Percentiles rank a stretch among this genome's conserved stretches.
These are phyloP conservation scores for Valencia hispanica DNA, from an alignment of 2,797 vertebrate species.

Conservation along the genomic window DNA sequence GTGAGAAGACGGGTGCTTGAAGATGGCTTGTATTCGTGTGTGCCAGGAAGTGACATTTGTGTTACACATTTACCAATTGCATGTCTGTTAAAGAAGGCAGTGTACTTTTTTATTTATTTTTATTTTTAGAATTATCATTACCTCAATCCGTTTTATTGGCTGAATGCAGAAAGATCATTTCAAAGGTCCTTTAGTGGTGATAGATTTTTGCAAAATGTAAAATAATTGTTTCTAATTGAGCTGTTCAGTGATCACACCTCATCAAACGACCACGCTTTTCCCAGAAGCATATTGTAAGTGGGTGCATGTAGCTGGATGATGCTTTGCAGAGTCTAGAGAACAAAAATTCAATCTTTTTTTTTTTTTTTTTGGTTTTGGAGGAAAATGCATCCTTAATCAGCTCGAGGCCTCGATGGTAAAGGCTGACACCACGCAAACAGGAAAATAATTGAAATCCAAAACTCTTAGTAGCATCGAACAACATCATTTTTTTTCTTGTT, in stretches of 20 bases:
- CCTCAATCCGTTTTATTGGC: constrained; percentile 49
- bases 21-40: constrained; percentile 33
- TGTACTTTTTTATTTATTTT: background rate
- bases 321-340: background rate
- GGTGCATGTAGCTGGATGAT: background rate
- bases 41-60: background rate
- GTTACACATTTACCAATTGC: background rate
- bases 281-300: background rate
- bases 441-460: background rate
- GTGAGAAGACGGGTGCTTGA: constrained; percentile 40
- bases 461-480: background rate
- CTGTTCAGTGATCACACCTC: background rate
- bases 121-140: too few species aligned
- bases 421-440: background rate
- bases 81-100: background rate
- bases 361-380: background rate
- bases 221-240: background rate
- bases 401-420: background rate
- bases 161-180: constrained; percentile 4
- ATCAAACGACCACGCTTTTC: background rate
- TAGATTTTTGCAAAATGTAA: constrained; percentile 6
- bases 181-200: constrained; percentile 12
- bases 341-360: background rate
- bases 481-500: background rate
- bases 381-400: background rate